Evolutionary conservation across 2,113 vertebrate species (phyloP), one percentile per base, ranked within the genome.

Genomic region (Ovibos moschatus): DNA sequence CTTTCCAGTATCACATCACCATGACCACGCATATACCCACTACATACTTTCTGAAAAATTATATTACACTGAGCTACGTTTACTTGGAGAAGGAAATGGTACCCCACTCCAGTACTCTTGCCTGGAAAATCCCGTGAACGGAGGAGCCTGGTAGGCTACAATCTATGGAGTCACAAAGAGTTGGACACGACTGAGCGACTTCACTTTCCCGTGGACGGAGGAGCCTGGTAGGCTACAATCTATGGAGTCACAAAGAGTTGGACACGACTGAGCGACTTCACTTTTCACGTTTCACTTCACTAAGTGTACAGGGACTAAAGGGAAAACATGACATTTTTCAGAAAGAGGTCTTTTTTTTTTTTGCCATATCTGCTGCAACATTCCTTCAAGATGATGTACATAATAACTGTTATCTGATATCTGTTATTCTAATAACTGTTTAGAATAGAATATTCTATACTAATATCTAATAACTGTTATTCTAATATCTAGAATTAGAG

Each of bases 401-500:
- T 47, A 45, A 27, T 76, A 47, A 76, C 40, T 84, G n/a, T 79
- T 87, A 51, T 2, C 76, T 11, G 12, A 58, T 58, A 27, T 10
- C 57, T 58, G 57, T 58, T 58, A 58, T 58, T 58, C 23, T 27
- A 58, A 58, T 58, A 58, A 58, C 57, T 57, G 19, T 25, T 57
- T 58, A 58, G 57, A 27, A 57, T 25, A 57, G 57, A 58, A 27
- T 58, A 58, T 58, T 55, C 53, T 53, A 53, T 53, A 27, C 55
- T 47, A 47, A 47, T 47, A 47, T 47, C 47, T 47, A 45, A 30
- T 64, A 47, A 76, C n/a, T 84, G 27, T 79, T 84, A 51, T 2
- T 76, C 57, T 58, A 93, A 47, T 93, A 78, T 86, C 53, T 50
- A 50, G 45, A 91, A n/a, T 67, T 96, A 85, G 78, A 25, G 95